Base-by-base conservation (phyloP, 2,113 vertebrate genomes). In the Callipepla squamata region DNA sequence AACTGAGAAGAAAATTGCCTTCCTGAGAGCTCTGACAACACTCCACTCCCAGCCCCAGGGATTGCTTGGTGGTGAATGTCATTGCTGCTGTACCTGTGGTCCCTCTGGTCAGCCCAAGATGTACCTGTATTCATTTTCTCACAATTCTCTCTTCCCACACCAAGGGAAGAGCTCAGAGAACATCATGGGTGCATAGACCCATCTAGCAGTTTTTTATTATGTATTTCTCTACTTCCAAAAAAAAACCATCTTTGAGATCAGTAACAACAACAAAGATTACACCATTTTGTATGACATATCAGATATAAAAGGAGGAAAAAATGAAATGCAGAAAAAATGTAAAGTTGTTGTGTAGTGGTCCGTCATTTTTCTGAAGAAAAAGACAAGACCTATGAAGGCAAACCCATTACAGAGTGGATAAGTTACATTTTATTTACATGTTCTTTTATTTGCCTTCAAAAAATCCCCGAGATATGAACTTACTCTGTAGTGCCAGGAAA, bases 381-480 rank as follows among this genome's bases (percentile, higher is more conserved):
- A 82, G 57, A 88, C 36, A 83, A 32, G 44, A 78, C 34, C 32
- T 70, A 78, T 48, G 12, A 50, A 77, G 18, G 51, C 53, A 87
- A 94, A 48, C 13, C 5, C 44, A 75, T 40, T 42, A 55, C 13
- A 79, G 20, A 77, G n/a, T 61, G 80, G 94, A 94, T 7, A 66
- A 22, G 51, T 77, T 77, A 65, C 74, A 67, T 75, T 95, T 88
- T 95, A 75, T 88, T 90, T 90, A 78, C 45, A 48, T 38, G 6
- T 89, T 85, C 79, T 93, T 86, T 30, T 55, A 59, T 86, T 90
- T 63, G 63, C 80, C 87, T 94, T 87, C 59, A 38, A 92, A 83
- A 92, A 81, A 75, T 62, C 66, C 59, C 68, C 5, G 1, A 65
- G 74, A 15, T 68, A 66, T 72, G 69, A 87, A 48, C n/a, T 91